Evolutionary conservation across 2,113 vertebrate genomes (phyloP).

Genomic region (Hydrolagus affinis): DNA sequence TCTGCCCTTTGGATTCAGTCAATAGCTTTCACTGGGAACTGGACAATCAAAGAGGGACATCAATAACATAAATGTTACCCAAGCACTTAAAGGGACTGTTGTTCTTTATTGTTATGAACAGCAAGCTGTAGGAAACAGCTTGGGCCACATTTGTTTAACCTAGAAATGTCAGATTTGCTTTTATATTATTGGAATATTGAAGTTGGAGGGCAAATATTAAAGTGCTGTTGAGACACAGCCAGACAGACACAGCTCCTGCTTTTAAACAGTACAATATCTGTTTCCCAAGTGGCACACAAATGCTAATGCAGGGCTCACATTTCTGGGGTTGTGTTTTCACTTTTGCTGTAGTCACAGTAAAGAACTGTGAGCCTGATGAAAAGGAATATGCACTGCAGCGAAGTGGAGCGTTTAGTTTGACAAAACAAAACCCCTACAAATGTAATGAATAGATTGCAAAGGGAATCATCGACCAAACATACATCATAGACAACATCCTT

Average conservation of each 20-base stretch:
- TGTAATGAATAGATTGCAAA: too few relatives aligned
- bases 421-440: too few relatives aligned
- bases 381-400: too few relatives aligned
- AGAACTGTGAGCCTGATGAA: too few relatives aligned
- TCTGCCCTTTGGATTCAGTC: not conserved
- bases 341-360: too few relatives aligned
- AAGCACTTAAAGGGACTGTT: not conserved
- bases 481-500: too few relatives aligned
- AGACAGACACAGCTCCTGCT: not conserved
- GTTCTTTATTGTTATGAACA: not conserved
- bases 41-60: not conserved
- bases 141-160: not conserved
- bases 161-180: slow-evolving; percentile 15
- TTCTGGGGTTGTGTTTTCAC: too few relatives aligned
- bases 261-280: not conserved
- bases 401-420: too few relatives aligned
- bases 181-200: slow-evolving; percentile 16
- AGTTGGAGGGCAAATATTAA: not conserved
- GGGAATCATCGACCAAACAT: too few relatives aligned
- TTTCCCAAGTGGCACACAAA: not conserved
- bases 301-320: not conserved
- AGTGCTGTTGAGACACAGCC: too few relatives aligned
- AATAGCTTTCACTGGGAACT: slow-evolving; percentile 9
- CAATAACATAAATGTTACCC: slow-evolving; percentile 21
- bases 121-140: not conserved